Base-by-base conservation (phyloP, 2,113 vertebrate species). In the Lycocorax pyrrhopterus region DNA sequence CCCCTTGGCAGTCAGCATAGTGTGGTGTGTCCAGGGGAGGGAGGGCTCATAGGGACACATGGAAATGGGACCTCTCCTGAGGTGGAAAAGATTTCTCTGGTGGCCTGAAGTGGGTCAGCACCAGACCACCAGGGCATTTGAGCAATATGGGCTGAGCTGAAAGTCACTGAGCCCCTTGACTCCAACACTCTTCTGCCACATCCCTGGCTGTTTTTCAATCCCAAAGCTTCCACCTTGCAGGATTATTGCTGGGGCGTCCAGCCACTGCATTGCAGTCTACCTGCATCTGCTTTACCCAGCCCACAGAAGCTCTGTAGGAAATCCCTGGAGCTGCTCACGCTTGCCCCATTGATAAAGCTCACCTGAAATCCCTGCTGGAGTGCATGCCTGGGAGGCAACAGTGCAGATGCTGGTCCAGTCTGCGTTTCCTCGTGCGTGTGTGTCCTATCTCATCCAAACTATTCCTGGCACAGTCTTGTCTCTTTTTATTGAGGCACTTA, bases 381-480 rank as follows among this genome's bases (percentile, higher is more conserved):
- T 12, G 16, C 37, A 39, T 4, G 1, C 37, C 21, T 43, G 59
- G 16, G 53, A 74, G 26, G 30, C 47, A 82, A 30, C 56, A 82
- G 32, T 78, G 87, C 29, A 73, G 22, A 12, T 66, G 15, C 37
- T 33, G 27, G 49, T 20, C 23, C 67, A 51, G 41, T 35, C 41
- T 81, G 41, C 41, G 39, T 62, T 46, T 51, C 22, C 7, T 27
- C 0, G 0, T 46, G 13, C 20, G n/a, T 20, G 30, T 1, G 2
- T 67, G n/a, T 49, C n/a, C 47, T 67, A 1, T 49, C 51, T 63
- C 55, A 55, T 77, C 13, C 30, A 67, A 56, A 49, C 67, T 76
- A 3, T 32, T 92, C 23, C n/a, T 76, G 66, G 43, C 52, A 56
- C 0, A 0, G 0, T 26, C 20, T 52, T 29, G n/a, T 66, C 23